Conservation (phyloP, 2,797 vertebrate species). For the Esox lucius region DNA sequence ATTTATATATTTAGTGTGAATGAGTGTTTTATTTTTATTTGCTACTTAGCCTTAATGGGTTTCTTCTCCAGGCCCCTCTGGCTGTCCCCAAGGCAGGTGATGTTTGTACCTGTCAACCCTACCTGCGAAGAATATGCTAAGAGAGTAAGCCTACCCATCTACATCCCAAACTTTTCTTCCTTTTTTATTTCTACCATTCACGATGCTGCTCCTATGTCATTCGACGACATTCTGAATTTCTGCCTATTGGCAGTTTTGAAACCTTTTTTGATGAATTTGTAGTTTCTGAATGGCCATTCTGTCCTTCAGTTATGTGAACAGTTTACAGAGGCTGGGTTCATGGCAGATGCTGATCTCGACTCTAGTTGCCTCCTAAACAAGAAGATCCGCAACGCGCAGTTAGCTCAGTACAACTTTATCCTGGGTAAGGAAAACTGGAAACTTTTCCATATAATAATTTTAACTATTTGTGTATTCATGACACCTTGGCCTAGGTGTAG, state of each 20-base stretch:
- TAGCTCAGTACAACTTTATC: conserved; percentile 96
- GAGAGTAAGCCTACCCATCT: conserved; percentile 64
- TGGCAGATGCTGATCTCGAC: conserved; percentile 91
- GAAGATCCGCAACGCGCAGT: conserved; percentile 93
- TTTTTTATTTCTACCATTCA: background rate
- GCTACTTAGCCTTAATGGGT: background rate
- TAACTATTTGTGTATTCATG: background rate
- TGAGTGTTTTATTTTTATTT: background rate
- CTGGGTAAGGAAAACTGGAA: conserved; percentile 77
- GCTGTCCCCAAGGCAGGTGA: conserved; percentile 91
- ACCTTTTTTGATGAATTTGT: background rate
- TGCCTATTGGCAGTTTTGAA: background rate
- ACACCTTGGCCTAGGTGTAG: background rate
- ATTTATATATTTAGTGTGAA: background rate
- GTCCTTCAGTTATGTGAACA: conserved; percentile 79
- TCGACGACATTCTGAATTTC: background rate
- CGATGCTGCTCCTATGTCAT: background rate
- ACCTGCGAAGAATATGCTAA: conserved; percentile 85
- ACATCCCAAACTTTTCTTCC: background rate
- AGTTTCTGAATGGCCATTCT: background rate
- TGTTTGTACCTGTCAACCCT: conserved; percentile 90
- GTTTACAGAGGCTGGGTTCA: conserved; percentile 89
- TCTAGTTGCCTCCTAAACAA: conserved; percentile 89
- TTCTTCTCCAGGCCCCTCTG: conserved; percentile 86
- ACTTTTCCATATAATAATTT: no score